Percentiles rank a stretch among this genome's conserved stretches.
Conservation (phyloP, 2,113 vertebrate genomes). For the Spilogale gracilis region DNA sequence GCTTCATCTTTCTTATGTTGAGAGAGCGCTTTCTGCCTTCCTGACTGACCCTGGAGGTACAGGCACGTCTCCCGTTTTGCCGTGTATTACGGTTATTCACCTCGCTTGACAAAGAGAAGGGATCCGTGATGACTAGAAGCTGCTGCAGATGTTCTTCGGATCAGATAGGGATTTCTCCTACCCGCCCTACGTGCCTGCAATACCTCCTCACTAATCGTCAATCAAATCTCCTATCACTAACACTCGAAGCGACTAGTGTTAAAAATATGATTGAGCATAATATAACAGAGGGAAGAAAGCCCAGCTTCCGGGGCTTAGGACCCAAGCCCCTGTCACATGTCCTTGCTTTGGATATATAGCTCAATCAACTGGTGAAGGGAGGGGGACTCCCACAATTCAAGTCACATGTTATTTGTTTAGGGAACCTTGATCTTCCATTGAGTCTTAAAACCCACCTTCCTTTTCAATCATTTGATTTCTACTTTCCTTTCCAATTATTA, state of each 20-base stretch:
- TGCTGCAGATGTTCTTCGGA: background rate
- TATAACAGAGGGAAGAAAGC: background rate
- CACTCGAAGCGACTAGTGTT: background rate
- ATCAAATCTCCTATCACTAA: slow-evolving; percentile 3
- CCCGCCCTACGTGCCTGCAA: background rate
- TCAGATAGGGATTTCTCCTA: background rate
- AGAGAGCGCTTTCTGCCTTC: background rate
- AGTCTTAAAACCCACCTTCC: background rate
- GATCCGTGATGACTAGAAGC: background rate
- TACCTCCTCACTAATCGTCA: background rate
- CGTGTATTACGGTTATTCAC: background rate
- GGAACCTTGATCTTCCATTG: background rate
- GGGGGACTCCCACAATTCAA: background rate
- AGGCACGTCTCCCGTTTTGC: background rate
- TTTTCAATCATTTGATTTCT: background rate
- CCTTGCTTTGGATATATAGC: background rate
- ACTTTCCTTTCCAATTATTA: background rate
- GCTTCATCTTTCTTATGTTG: too few relatives aligned
- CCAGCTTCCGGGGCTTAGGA: background rate
- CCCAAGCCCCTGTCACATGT: background rate
- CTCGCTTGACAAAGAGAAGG: background rate
- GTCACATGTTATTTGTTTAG: background rate
- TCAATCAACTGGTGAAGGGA: accelerated
- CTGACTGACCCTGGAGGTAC: background rate
- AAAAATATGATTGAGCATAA: background rate